These are phyloP conservation scores for Falcunculus frontatus DNA, from an alignment of 2,113 vertebrate genomes.

Conservation along the genomic window DNA sequence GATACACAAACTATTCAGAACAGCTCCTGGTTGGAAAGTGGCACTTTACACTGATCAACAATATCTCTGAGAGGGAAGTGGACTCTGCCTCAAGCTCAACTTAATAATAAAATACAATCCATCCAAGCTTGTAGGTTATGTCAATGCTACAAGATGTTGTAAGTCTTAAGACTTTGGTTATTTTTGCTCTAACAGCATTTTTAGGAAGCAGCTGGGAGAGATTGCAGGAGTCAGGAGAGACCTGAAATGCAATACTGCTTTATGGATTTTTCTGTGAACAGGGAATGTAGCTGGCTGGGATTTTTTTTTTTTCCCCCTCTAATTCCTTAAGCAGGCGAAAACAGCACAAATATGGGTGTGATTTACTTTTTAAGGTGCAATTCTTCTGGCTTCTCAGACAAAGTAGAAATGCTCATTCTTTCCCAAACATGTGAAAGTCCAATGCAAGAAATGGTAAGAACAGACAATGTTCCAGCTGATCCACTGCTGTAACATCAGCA, in stretches of 20 bases:
- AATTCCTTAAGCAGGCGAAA: background rate
- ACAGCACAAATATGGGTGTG: background rate
- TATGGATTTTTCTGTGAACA: constrained; percentile 1
- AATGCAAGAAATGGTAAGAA: background rate
- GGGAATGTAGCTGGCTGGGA: background rate
- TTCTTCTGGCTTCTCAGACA: background rate
- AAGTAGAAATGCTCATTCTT: background rate
- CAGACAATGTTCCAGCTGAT: background rate
- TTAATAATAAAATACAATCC: constrained; percentile 5
- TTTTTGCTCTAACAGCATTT: background rate
- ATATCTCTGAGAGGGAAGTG: background rate
- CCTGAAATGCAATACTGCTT: constrained; percentile 5
- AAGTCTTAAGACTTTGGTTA: background rate
- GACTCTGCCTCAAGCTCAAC: constrained; percentile 3
- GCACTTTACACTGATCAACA: background rate
- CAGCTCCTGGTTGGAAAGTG: background rate
- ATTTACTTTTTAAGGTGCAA: background rate
- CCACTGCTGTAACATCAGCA: background rate
- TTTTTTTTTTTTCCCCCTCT: background rate
- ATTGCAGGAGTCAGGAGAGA: background rate
- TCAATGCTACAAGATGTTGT: background rate
- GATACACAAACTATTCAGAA: constrained; percentile 5
- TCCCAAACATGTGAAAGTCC: background rate
- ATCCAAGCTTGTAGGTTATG: background rate
- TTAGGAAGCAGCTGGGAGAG: background rate